These are phyloP conservation scores for Homarus gammarus DNA, from an alignment of 2,888 invertebrate genomes.

Conservation along the genomic window DNA sequence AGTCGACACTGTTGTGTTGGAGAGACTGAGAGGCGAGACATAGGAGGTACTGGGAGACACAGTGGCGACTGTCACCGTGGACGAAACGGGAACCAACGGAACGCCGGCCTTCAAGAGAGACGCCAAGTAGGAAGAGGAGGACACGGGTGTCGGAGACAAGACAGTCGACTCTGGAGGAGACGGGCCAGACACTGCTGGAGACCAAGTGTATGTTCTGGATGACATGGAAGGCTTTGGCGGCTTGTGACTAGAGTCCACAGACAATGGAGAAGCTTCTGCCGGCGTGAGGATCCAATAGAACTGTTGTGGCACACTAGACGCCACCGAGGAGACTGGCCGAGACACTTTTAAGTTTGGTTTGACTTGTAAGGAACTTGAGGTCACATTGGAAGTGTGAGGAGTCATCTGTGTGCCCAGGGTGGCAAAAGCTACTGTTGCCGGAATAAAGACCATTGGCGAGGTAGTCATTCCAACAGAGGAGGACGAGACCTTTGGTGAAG, in stretches of 20 bases:
- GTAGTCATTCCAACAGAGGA: neutral
- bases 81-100: conserved; percentile 43
- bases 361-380: neutral
- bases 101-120: conserved; percentile 39
- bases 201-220: neutral
- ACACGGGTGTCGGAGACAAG: neutral
- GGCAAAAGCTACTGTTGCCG: conserved; percentile 2
- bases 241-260: neutral
- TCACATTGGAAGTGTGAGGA: neutral
- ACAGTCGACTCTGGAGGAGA: neutral
- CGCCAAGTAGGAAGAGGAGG: conserved; percentile 26
- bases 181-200: neutral
- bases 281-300: neutral
- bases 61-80: neutral
- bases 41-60: neutral
- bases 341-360: neutral
- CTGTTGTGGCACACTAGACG: neutral
- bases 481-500: neutral
- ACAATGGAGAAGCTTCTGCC: neutral
- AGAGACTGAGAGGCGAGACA: neutral
- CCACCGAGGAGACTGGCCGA: neutral
- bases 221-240: neutral
- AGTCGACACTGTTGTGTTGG: neutral
- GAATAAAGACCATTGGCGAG: neutral
- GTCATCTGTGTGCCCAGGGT: neutral